Conservation (phyloP, 2,113 vertebrate genomes). For the Phodopus roborovskii region DNA sequence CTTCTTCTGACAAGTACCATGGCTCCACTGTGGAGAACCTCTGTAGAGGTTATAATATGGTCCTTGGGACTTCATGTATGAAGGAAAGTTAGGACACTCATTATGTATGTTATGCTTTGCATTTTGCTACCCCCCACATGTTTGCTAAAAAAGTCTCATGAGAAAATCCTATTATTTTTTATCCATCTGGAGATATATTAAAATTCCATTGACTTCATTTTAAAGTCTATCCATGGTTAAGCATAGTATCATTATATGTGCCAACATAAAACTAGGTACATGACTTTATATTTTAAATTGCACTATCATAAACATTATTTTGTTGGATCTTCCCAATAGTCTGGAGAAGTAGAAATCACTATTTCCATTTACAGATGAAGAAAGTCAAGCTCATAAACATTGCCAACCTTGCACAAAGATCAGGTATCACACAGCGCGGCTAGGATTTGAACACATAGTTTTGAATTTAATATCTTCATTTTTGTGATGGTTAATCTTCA, state of each 20-base stretch:
- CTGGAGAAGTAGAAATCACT: background rate
- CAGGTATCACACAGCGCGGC: accelerated
- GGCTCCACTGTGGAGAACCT: conserved; percentile 7
- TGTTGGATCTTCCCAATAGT: background rate
- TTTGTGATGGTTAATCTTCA: background rate
- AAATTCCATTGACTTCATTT: conserved; percentile 12
- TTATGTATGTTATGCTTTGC: background rate
- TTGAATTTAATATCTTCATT: background rate
- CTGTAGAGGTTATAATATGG: background rate
- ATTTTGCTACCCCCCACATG: background rate
- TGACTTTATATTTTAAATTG: background rate
- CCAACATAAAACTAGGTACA: background rate
- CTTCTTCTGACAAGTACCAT: conserved; percentile 39
- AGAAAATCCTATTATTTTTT: background rate
- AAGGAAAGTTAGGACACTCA: background rate
- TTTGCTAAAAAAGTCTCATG: conserved; percentile 30
- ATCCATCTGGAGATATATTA: background rate
- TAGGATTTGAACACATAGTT: background rate
- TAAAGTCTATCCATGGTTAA: background rate
- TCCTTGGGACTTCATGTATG: conserved; percentile 1
- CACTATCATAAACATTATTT: background rate
- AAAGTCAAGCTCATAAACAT: conserved; percentile 1
- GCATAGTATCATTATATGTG: background rate
- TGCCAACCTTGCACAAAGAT: background rate
- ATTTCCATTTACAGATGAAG: background rate